A percentile compares a stretch with the other conserved stretches of the same genome.
phyloP scores from a whole-genome alignment of 2,113 vertebrate species.

The Raja brachyura region DNA sequence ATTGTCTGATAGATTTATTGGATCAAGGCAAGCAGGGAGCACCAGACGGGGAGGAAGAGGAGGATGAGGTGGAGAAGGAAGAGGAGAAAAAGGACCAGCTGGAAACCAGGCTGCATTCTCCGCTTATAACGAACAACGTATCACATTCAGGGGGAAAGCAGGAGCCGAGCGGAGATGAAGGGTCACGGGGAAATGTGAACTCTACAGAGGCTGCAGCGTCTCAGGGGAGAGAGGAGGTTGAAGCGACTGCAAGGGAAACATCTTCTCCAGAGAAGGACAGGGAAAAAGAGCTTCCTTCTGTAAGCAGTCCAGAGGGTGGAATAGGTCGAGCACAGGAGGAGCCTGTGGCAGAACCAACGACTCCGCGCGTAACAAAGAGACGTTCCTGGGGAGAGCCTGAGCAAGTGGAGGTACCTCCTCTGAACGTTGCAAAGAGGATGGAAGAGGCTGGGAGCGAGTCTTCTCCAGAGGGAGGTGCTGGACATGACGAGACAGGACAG shows the following conservation, averaged over 20 bases:
- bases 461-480: not conserved
- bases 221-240: not conserved
- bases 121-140: not conserved
- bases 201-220: not conserved
- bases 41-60: not conserved
- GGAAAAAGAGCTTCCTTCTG: not conserved
- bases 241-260: no score
- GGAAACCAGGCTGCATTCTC: not conserved
- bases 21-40: not conserved
- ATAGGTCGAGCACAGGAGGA: not conserved
- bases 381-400: not conserved
- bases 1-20: not conserved
- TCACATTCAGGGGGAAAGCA: not conserved
- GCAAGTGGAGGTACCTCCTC: not conserved
- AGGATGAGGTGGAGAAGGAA: no score
- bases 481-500: not conserved
- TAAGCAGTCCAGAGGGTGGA: not conserved
- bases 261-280: not conserved
- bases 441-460: not conserved
- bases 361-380: not conserved
- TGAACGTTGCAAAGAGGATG: no score
- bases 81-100: not conserved
- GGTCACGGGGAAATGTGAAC: not conserved
- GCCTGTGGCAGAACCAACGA: not conserved
- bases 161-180: no score